Base-by-base conservation (phyloP, 2,888 invertebrate genomes). In the Tanaodytes sp. region DNA sequence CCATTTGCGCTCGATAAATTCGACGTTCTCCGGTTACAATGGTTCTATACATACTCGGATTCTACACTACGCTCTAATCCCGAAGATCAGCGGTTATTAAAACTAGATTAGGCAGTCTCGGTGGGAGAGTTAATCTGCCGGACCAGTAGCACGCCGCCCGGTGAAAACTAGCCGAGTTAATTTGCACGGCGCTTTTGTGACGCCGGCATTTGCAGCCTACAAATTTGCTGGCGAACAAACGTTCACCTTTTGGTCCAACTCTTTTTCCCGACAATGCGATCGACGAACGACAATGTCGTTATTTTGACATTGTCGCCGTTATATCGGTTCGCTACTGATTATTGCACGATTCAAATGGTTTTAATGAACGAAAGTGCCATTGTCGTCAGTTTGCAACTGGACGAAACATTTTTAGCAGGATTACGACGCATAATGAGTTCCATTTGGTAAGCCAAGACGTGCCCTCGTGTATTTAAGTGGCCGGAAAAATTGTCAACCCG, bases 71-170 rank as follows among this genome's bases (percentile, higher is more conserved):
- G 45, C 19, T 61, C 55, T 64, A 55, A 64, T 61, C 63, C 48
- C 14, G 15, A 15, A 58, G 55, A 63, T 71, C 51, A 64, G 31
- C 55, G 36, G 30, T 55, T 64, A 67, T 67, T 67, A 71, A 67
- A 71, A 67, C 66, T 64, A 67, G 71, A 71, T 71, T 71, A 71
- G 62, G 43, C 59, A 12, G 15, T 39, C 46, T 20, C 31, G 14
- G 57, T 55, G 57, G 52, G 62, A 46, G 58, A 37, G 54, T 59
- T 48, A 63, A 71, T 59, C 66, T 59, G 37, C 18, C 20, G 45
- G 39, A 11, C 37, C 54, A 54, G 49, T 54, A 36, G 59, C 42
- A 30, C 46, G 48, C 14, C 11, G 48, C 52, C 33, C 31, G 9
- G 42, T 36, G 37, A 52, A 64, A 58, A 49, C 52, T 27, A 49